Percentiles rank a stretch among this genome's conserved stretches.
Evolutionary conservation across 2,797 vertebrate genomes (phyloP).

Genomic region (Rhinatrema bivittatum): DNA sequence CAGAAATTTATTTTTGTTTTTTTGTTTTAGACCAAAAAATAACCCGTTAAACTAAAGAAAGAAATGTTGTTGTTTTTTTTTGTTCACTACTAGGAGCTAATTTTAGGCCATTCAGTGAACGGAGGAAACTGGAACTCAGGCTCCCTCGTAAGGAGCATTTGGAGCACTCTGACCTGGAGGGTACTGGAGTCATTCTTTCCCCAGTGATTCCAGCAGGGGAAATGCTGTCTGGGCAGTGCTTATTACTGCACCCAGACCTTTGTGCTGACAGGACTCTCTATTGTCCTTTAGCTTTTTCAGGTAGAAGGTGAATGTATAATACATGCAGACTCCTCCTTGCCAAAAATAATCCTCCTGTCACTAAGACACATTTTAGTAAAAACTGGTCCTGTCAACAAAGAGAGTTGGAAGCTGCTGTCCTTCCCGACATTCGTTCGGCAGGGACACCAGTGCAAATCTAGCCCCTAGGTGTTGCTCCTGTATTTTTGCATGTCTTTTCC

Average conservation of each 20-base stretch:
- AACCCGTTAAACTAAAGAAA: conserved; percentile 40
- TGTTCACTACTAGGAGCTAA: conserved; percentile 15
- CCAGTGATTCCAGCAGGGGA: too few species aligned
- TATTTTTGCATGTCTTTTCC: background rate
- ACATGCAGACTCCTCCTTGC: background rate
- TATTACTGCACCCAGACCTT: too few species aligned
- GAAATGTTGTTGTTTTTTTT: background rate
- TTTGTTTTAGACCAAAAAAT: conserved; percentile 88
- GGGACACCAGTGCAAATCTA: conserved; percentile 5
- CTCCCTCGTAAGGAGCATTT: too few species aligned
- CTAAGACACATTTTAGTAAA: background rate
- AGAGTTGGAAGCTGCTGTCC: conserved; percentile 39
- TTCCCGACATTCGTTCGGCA: background rate
- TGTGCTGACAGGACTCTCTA: conserved; percentile 16
- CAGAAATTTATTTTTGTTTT: conserved; percentile 50
- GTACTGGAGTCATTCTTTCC: too few species aligned
- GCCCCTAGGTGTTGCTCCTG: conserved; percentile 4
- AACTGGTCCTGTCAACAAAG: conserved; percentile 15
- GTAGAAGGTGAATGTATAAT: too few species aligned
- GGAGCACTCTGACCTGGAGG: too few species aligned
- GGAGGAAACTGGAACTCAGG: conserved; percentile 28
- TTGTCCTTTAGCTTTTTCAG: conserved; percentile 30
- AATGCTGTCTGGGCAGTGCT: too few species aligned
- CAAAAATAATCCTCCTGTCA: background rate
- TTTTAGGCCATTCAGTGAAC: conserved; percentile 33